These are phyloP conservation scores for Drosophila rubida DNA, from an alignment of 2,888 invertebrate genomes.

Conservation along the genomic window DNA sequence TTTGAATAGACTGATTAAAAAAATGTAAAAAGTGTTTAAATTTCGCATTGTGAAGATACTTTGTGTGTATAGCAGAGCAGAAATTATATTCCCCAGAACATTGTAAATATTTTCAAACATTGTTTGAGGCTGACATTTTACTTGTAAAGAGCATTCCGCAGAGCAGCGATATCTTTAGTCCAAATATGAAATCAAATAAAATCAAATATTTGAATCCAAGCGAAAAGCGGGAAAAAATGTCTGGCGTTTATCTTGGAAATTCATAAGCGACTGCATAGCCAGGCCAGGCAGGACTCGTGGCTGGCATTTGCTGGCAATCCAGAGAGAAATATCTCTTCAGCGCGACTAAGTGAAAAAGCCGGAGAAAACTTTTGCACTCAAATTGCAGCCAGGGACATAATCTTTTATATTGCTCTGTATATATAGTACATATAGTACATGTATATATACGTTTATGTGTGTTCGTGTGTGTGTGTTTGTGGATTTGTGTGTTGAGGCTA, in stretches of 20 bases:
- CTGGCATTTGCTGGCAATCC: conserved; percentile 37
- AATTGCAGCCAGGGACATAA: conserved; percentile 62
- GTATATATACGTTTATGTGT: background rate
- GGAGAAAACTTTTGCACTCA: conserved; percentile 62
- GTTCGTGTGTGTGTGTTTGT: conserved; percentile 36
- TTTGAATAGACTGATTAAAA: background rate
- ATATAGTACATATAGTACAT: conserved; percentile 18
- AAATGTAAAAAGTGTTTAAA: too few species aligned
- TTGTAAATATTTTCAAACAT: background rate
- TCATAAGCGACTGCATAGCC: conserved; percentile 39
- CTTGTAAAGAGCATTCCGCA: background rate
- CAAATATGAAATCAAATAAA: conserved; percentile 30
- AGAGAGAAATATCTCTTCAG: background rate
- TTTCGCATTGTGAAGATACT: too few species aligned
- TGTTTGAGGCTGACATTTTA: background rate
- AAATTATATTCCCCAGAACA: too few species aligned
- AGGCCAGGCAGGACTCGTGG: background rate
- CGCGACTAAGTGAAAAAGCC: conserved; percentile 59
- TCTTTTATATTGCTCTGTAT: conserved; percentile 37
- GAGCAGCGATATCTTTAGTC: background rate
- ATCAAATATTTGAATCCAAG: conserved; percentile 39
- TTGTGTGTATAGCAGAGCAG: background rate
- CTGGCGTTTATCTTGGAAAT: conserved; percentile 61
- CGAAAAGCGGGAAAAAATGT: conserved; percentile 37
- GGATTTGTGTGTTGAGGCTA: conserved; percentile 38